Percentiles rank a stretch among this genome's conserved stretches.
These are phyloP conservation scores for Heliangelus exortis DNA, from an alignment of 2,797 vertebrate species.

Conservation along the genomic window DNA sequence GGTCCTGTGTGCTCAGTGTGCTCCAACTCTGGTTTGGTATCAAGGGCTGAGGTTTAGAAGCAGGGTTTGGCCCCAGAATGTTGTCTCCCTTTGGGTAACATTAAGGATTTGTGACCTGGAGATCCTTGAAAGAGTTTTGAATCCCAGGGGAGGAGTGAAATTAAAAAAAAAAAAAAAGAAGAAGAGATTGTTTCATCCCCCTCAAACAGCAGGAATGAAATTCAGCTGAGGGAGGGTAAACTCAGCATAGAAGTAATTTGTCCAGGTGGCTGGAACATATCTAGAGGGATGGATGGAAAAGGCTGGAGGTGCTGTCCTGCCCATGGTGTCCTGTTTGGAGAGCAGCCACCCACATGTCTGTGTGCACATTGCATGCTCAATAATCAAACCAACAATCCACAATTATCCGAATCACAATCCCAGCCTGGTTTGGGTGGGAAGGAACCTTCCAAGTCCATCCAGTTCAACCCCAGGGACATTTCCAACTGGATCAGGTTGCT, in stretches of 20 bases:
- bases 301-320: not conserved
- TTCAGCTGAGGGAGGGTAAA: constrained; percentile 1
- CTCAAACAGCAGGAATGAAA: not conserved
- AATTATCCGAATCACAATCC: fast-evolving
- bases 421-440: not conserved
- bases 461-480: not conserved
- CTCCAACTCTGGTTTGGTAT: fast-evolving
- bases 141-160: not conserved
- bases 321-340: not conserved
- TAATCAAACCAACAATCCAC: fast-evolving
- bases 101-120: not conserved
- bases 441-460: fast-evolving
- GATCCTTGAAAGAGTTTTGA: not conserved
- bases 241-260: constrained; percentile 34
- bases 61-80: not conserved
- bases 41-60: not conserved
- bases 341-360: fast-evolving
- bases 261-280: not conserved
- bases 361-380: fast-evolving
- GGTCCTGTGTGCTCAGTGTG: fast-evolving
- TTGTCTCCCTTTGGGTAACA: fast-evolving
- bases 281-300: not conserved
- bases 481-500: not conserved
- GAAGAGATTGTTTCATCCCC: not conserved
- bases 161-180: not conserved